phyloP scores from a whole-genome alignment of 2,888 invertebrate species.

The Agrochola litura region DNA sequence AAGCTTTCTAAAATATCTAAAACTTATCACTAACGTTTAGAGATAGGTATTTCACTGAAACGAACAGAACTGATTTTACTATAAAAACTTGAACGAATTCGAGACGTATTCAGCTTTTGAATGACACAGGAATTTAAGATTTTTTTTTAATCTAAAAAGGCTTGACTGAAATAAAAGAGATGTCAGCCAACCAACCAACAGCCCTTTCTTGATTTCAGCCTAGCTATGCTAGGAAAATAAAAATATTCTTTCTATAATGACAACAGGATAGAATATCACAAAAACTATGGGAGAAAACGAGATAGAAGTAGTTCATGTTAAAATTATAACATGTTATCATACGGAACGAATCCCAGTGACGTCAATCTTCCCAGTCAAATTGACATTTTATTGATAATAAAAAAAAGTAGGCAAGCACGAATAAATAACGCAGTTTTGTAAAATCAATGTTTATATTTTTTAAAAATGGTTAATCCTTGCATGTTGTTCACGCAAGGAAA shows the following conservation, averaged over 20 bases:
- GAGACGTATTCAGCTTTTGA: slow-evolving; percentile 10
- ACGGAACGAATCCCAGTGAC: slow-evolving; percentile 38
- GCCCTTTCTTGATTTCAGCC: slow-evolving; percentile 47
- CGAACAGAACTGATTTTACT: slow-evolving; percentile 29
- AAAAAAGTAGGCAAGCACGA: slow-evolving; percentile 20
- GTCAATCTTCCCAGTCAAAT: slow-evolving; percentile 49
- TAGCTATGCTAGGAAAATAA: not conserved
- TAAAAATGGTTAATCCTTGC: no score
- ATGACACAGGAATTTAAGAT: slow-evolving; percentile 52
- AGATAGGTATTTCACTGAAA: slow-evolving; percentile 33
- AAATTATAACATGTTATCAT: not conserved
- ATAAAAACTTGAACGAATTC: not conserved
- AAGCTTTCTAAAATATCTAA: slow-evolving; percentile 61
- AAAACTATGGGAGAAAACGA: slow-evolving; percentile 23
- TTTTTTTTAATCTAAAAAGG: slow-evolving; percentile 32
- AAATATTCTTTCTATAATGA: slow-evolving; percentile 45
- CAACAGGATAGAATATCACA: slow-evolving; percentile 57
- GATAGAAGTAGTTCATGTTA: slow-evolving; percentile 39
- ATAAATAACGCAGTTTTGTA: not conserved
- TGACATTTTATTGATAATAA: slow-evolving; percentile 60
- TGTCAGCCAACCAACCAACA: slow-evolving; percentile 51
- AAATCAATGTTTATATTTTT: slow-evolving; percentile 38
- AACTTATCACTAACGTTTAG: slow-evolving; percentile 62
- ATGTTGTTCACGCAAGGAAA: not conserved
- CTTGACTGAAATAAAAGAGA: slow-evolving; percentile 42